Conservation (phyloP, 2,888 invertebrate species). For the Dysmachus trigonus region DNA sequence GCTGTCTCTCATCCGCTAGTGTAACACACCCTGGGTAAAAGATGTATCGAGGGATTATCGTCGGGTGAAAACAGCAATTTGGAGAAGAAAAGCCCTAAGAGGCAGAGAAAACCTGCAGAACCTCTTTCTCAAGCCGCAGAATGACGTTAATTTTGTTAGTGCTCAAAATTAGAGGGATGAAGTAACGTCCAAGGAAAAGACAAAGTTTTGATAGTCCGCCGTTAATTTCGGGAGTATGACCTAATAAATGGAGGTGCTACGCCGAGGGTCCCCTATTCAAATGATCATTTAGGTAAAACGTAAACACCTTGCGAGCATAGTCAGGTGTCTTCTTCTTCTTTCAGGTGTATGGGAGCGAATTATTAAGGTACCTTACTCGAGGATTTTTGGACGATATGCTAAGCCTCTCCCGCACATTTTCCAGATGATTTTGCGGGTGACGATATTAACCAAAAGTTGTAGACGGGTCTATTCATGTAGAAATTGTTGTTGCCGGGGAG, state of each 20-base stretch:
- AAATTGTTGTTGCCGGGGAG: background rate
- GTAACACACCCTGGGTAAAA: background rate
- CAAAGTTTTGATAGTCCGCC: conserved; percentile 21
- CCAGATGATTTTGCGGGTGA: conserved; percentile 21
- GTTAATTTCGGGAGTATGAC: conserved; percentile 26
- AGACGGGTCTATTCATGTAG: background rate
- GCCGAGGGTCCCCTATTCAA: conserved; percentile 2
- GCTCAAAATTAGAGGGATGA: conserved; percentile 29
- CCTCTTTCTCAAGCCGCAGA: conserved; percentile 28
- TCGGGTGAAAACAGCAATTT: conserved; percentile 32
- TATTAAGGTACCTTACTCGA: background rate
- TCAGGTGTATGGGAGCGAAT: background rate
- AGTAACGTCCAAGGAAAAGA: conserved; percentile 22
- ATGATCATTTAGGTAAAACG: conserved; percentile 11
- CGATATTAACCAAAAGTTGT: conserved; percentile 3
- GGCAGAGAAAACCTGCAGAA: background rate
- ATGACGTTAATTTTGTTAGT: conserved; percentile 33
- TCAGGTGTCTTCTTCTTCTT: conserved; percentile 20
- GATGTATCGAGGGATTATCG: conserved; percentile 34
- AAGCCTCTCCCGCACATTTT: background rate
- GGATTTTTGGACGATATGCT: background rate
- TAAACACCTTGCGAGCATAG: conserved; percentile 11
- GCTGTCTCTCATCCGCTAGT: background rate
- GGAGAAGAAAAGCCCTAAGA: conserved; percentile 15
- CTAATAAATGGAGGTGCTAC: conserved; percentile 24